Base-by-base conservation (phyloP, 2,113 vertebrate species). In the Gasterosteus nipponicus region DNA sequence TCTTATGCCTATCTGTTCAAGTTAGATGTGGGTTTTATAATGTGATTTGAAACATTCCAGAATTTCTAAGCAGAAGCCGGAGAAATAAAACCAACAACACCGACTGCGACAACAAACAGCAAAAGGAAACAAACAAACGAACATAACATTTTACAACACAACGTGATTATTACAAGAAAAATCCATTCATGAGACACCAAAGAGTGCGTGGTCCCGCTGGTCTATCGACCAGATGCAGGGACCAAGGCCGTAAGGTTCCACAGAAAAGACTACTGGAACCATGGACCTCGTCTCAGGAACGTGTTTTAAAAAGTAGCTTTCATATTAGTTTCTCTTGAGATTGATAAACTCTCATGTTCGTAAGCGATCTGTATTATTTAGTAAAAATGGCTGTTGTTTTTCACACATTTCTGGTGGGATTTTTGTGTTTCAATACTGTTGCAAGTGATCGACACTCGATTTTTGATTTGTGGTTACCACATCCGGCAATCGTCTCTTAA, bases 141-240 rank as follows among this genome's bases (percentile, higher is more conserved):
- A 29, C 53, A 18, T 47, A 5, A 10, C n/a, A 69, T n/a, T 31
- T 31, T 5, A 75, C 33, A 77, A 57, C 31, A 86, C 76, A 56
- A 86, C 67, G 77, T 80, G 69, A 66, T 76, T 58, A 87, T 77
- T 44, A 74, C 29, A 71, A 86, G 51, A 65, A 57, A 73, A 84
- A 77, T 12, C 49, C 41, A 68, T 75, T 74, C 11, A 75, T 70
- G 67, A 76, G 69, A 87, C 73, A 81, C 73, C 49, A 60, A 54
- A 77, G 51, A 83, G 78, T 0, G 2, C 77, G 71, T 77, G 84
- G 80, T 83, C 61, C 83, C 76, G 47, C 73, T 64, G 82, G 67
- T 69, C 66, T 58, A 63, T n/a, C 29, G 78, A 84, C 1, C 9
- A 73, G 57, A 59, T 31, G 42, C 10, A 49, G 22, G 12, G 69